Evolutionary conservation across 2,797 vertebrate species (phyloP), one percentile per base, ranked within the genome.

Genomic region (Philypnodon macrostomus): DNA sequence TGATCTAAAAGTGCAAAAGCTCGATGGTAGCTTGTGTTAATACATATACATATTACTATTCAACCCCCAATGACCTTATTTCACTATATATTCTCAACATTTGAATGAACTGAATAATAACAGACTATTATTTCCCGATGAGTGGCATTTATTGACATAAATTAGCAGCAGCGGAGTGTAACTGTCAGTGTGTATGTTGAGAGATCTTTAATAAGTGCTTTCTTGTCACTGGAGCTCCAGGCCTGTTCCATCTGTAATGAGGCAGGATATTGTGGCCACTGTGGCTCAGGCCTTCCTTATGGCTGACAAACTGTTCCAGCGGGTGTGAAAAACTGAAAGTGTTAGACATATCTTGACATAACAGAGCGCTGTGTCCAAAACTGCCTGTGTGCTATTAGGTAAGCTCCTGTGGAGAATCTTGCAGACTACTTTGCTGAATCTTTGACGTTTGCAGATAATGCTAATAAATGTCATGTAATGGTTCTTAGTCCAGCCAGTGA

Each of bases 171-270:
- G 42, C 33, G 26, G 21, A 49, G 44, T 33, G 16, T 21, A 29
- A 47, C 40, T 56, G 12, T 66, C 16, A 11, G 30, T 12, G 42
- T 12, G 33, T 44, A 23, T 31, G 37, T 52, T 50, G 60, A 67
- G 51, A 42, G 44, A 27, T 52, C 30, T 61, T 21, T 74, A 57
- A 68, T 63, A 59, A 46, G 57, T 42, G 31, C 49, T 53, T 47
- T 58, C 18, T 56, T 50, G 60, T 64, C 23, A 5, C 56, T 7
- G 42, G 14, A 4, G 52, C 60, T 47, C 47, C 34, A 6, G 58
- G 48, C 26, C 59, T 32, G 72, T 50, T 35, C 37, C 14, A 17
- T 46, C 63, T 44, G 59, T 82, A 81, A 81, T 78, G 76, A 84
- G 70, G 60, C 61, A 3, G 63, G 67, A 69, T 68, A 72, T 67